Base-by-base conservation (phyloP, 92 coral and sea anemone species). In the Desmophyllum pertusum region DNA sequence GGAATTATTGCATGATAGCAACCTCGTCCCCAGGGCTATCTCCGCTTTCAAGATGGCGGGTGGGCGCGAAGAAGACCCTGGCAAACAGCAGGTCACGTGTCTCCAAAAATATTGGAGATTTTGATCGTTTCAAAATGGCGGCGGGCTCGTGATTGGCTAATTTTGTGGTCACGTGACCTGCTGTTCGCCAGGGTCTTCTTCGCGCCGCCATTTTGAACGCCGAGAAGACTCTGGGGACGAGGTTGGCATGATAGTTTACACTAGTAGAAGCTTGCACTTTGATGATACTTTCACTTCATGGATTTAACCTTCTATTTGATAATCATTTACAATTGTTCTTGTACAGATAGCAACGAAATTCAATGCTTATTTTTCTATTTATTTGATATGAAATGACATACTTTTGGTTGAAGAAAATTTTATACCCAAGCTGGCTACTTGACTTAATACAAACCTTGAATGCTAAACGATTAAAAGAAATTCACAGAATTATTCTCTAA, bases 311-410 rank as follows among this genome's bases (percentile, higher is more conserved):
- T 46, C 45, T 25, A 59, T 77, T 61, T 46, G 52, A 59, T 39
- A 41, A 63, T 61, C 81, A 48, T 61, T 62, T 42, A 19, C 57
- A 48, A 63, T 62, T 52, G 68, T 55, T n/a, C 59, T 17, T 67
- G 73, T 67, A 67, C 73, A 67, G 43, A 67, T 67, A 67, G 50
- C 37, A 78, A 63, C 30, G 43, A 36, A 38, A 33, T 59, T 21
- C 33, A 39, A 59, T 25, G 55, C 51, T 27, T 77, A 77, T 77
- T 77, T 77, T 77, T 77, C 81, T 77, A 77, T 77, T 62, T 78
- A 78, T 78, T 64, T 42, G 72, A 78, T 78, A 78, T 42, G 42
- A 78, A 63, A 63, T 63, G 83, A 33, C 59, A 33, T 48, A 75
- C 66, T 75, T 75, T 73, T 36, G 30, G 65, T 37, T 75, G 33